These are phyloP conservation scores for Rhamphomyia laevipes DNA, from an alignment of 2,888 invertebrate species.

Conservation along the genomic window DNA sequence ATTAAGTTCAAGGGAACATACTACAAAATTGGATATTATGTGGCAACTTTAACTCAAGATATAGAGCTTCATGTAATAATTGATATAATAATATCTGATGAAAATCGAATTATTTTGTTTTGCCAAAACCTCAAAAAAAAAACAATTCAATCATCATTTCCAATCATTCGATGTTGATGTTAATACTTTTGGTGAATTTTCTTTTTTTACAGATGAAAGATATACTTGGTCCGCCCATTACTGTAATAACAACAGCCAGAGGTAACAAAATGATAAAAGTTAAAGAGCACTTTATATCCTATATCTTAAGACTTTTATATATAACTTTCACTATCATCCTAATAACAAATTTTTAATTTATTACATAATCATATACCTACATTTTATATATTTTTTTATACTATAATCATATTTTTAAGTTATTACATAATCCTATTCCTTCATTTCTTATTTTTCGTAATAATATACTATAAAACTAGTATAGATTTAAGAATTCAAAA, in stretches of 20 bases:
- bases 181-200: neutral
- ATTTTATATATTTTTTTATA: too few species aligned
- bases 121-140: conserved; percentile 2
- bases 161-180: conserved; percentile 1
- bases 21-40: neutral
- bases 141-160: conserved; percentile 1
- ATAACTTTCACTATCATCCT: neutral
- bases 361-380: too few species aligned
- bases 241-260: conserved; percentile 2
- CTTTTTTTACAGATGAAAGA: conserved; percentile 1
- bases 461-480: neutral
- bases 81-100: neutral
- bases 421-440: too few species aligned
- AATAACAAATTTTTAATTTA: too few species aligned
- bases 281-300: neutral
- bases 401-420: too few species aligned
- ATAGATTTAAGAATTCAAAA: neutral
- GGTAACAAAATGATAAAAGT: neutral
- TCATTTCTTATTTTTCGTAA: too few species aligned
- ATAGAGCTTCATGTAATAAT: neutral
- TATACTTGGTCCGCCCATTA: conserved; percentile 1
- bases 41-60: neutral
- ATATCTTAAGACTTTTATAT: neutral
- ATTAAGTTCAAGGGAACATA: neutral
- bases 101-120: neutral